phyloP scores from a whole-genome alignment of 2,888 invertebrate species.

The Thelaira solivaga region DNA sequence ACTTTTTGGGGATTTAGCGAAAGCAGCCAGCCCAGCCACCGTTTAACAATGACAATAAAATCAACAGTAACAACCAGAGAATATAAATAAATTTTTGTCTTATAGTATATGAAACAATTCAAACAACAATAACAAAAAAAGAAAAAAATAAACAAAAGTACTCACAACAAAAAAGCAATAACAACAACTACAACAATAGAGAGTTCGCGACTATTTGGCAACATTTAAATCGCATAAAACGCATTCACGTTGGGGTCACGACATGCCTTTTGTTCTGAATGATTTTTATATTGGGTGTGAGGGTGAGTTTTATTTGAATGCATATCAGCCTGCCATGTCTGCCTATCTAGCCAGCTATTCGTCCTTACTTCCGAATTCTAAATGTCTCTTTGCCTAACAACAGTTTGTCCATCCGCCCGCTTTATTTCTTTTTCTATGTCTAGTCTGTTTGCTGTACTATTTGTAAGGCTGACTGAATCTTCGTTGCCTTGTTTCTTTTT shows the following conservation, averaged over 20 bases:
- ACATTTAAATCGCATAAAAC: constrained; percentile 65
- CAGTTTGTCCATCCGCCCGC: background rate
- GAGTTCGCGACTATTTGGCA: constrained; percentile 64
- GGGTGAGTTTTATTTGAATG: constrained; percentile 58
- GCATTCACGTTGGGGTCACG: constrained; percentile 74
- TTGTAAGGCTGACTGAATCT: constrained; percentile 38
- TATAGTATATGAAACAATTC: constrained; percentile 39
- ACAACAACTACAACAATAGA: constrained; percentile 48
- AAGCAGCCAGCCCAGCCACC: constrained; percentile 60
- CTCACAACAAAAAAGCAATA: background rate
- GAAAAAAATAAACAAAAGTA: no score
- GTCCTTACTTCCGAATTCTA: constrained; percentile 33
- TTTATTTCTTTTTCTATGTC: constrained; percentile 26
- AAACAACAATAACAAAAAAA: constrained; percentile 15
- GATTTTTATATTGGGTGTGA: constrained; percentile 63
- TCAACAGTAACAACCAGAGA: background rate
- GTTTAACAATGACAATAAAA: constrained; percentile 61
- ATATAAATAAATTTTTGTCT: background rate
- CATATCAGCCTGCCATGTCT: constrained; percentile 28
- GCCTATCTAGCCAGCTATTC: constrained; percentile 19
- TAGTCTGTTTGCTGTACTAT: constrained; percentile 15
- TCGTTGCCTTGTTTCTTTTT: background rate
- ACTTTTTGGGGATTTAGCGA: constrained; percentile 8
- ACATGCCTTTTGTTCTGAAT: constrained; percentile 68
- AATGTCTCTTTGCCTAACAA: background rate